Base-by-base conservation (phyloP, 2,888 invertebrate genomes). In the Andrena hattorfiana region DNA sequence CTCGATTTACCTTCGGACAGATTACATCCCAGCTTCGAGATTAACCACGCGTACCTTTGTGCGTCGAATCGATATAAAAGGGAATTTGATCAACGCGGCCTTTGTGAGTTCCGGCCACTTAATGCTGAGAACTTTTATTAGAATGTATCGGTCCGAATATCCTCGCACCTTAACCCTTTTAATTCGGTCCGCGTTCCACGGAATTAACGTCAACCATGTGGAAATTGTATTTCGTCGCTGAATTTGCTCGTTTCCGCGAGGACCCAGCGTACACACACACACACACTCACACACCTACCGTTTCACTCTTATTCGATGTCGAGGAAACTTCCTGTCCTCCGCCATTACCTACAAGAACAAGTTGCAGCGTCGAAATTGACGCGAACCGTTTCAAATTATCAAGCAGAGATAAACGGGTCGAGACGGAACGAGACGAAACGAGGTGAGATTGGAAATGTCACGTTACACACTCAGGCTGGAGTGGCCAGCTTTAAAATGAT, bases 71-170 rank as follows among this genome's bases (percentile, higher is more conserved):
- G 49, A 75, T 60, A 60, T 48, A 23, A 32, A 60, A 68, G n/a
- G 8, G 54, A 8, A 54, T 54, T 54, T 20, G 0, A 54, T 6
- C 54, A 54, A n/a, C n/a, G 2, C 20, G 8, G 2, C 20, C 8
- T 51, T 23, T 1, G 23, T 0, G 20, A 54, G 69, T 23, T 56
- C 56, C 63, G 54, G 70, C 54, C 54, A 28, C 42, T 42, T 42
- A 62, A 75, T 60, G 28, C 54, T 23, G 20, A 30, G 70, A 54
- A 30, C 30, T 59, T 74, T 59, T 48, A 28, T 32, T 7, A 42
- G 56, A 69, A 69, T 75, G 60, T 75, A 75, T 69, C n/a, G 49
- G 30, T 20, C 26, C 60, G 23, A 75, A 75, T 49, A 62, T 69
- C 26, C 26, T 35, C 49, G 49, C 69, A 51, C 49, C 3, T 48